These are phyloP conservation scores for Monoplex corrugatus DNA, from an alignment of 2,888 invertebrate species.

Conservation along the genomic window DNA sequence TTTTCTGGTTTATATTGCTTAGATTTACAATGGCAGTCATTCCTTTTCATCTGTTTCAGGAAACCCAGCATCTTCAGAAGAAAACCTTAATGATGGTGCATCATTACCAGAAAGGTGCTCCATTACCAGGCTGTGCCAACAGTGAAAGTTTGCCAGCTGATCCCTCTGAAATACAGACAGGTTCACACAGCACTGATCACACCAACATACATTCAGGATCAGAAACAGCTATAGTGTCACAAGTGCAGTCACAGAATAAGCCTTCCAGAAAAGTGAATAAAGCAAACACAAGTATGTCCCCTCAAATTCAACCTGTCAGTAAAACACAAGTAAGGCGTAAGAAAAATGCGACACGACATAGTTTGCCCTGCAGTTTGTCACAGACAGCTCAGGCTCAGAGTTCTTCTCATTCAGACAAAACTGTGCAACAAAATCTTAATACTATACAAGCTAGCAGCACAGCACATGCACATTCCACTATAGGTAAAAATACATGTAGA, in stretches of 20 bases:
- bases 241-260: background rate
- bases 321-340: background rate
- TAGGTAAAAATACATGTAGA: background rate
- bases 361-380: background rate
- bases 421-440: background rate
- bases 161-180: background rate
- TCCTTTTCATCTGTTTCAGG: conserved; percentile 29
- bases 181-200: background rate
- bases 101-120: background rate
- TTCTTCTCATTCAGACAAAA: background rate
- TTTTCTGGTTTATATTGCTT: no score
- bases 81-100: background rate
- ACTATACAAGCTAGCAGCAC: background rate
- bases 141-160: background rate
- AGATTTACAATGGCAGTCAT: no score
- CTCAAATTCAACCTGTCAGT: background rate
- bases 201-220: background rate
- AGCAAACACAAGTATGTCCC: background rate
- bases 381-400: background rate
- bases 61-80: background rate
- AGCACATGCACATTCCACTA: background rate
- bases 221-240: background rate
- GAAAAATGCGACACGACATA: background rate
- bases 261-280: background rate
- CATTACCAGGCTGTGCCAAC: background rate